Evolutionary conservation across 1,140 invertebrate species (phyloP).

Genomic region (Sycophaga agraensis): DNA sequence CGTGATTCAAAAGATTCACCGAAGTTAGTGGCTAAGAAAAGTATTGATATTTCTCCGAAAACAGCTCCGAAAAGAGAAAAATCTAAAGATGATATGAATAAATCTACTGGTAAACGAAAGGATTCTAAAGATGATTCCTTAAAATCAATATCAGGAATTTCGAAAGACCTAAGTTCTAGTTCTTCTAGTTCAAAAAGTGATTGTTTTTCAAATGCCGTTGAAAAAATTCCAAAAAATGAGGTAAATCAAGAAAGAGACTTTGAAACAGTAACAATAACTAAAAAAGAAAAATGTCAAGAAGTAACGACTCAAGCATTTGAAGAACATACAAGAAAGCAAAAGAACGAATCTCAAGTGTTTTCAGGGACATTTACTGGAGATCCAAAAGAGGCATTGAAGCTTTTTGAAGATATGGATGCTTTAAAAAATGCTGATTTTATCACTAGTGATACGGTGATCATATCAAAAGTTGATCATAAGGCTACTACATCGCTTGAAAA

Average conservation of each 20-base stretch:
- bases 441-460: constrained; percentile 26
- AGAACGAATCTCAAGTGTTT: constrained; percentile 38
- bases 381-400: constrained; percentile 36
- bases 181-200: background rate
- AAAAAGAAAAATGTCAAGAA: constrained; percentile 44
- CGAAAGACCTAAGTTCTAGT: constrained; percentile 7
- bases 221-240: constrained; percentile 28
- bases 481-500: constrained; percentile 40
- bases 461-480: constrained; percentile 46
- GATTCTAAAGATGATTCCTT: constrained; percentile 17
- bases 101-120: constrained; percentile 2
- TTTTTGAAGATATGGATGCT: constrained; percentile 35
- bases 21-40: background rate
- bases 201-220: background rate
- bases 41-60: background rate
- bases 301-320: constrained; percentile 35
- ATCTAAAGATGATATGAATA: background rate
- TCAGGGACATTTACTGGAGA: constrained; percentile 39
- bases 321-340: constrained; percentile 37
- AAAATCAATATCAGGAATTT: constrained; percentile 5
- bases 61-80: background rate
- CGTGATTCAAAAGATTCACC: constrained; percentile 13
- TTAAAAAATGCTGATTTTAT: constrained; percentile 32
- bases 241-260: constrained; percentile 23
- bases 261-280: constrained; percentile 35